Evolutionary conservation across 2,113 vertebrate species (phyloP), one percentile per base, ranked within the genome.

Genomic region (Daubentonia madagascariensis): DNA sequence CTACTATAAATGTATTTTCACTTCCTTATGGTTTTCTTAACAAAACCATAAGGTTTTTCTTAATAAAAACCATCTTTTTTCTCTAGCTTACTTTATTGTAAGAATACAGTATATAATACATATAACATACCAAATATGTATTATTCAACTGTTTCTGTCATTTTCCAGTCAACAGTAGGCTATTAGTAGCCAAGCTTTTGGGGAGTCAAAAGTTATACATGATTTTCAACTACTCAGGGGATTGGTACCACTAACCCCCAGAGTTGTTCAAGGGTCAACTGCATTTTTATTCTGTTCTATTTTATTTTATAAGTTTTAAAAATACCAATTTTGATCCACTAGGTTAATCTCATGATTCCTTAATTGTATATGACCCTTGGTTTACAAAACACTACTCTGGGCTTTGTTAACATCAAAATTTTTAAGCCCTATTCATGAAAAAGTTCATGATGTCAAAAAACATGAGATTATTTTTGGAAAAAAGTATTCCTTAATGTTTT

Each of bases 161-260:
- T 28, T 12, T 73, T 73, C 70, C 43, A 25, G 12, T 75, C 40
- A 45, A 45, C 40, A 30, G 25, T 45, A 28, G 13, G 13, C 25
- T 45, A 30, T 75, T 45, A 45, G 72, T 45, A 8, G 43, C 30
- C 30, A 75, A 75, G 43, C 43, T 45, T 48, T 75, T 16, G 72
- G 72, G 28, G 7, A 75, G 43, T 45, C 43, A 17, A 43, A 75
- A 45, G 14, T 48, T 48, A 75, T 13, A 75, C 25, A 75, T 22
- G 25, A 48, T 75, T 45, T 75, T 75, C 43, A 30, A 8, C 25
- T 45, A 12, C 37, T 28, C 23, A 73, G 72, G 25, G 72, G 25
- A 7, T 45, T 13, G 43, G 43, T 13, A 30, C 6, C 14, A 6
- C 43, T 45, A 45, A 75, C 25, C 0, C 0, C 3, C 8, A 43